These are phyloP conservation scores for Limosa lapponica DNA, from an alignment of 2,797 vertebrate species.

Conservation along the genomic window DNA sequence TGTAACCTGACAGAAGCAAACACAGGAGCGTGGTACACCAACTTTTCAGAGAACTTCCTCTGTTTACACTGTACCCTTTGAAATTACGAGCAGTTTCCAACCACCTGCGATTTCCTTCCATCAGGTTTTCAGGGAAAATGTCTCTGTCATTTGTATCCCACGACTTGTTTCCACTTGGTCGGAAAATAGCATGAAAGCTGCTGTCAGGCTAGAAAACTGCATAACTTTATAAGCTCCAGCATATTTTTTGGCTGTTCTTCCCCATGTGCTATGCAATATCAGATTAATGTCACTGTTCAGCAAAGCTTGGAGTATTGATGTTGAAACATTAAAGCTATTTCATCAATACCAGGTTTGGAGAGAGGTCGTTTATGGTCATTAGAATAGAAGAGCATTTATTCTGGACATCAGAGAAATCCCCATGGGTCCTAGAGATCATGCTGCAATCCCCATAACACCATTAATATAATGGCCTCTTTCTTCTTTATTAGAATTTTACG, in stretches of 20 bases:
- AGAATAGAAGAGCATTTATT: slow-evolving; percentile 54
- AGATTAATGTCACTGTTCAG: slow-evolving; percentile 65
- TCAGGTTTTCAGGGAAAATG: background rate
- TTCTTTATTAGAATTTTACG: slow-evolving; percentile 63
- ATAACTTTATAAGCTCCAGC: background rate
- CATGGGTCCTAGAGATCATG: slow-evolving; percentile 47
- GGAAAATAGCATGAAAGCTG: slow-evolving; percentile 26
- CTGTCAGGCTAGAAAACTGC: slow-evolving; percentile 14
- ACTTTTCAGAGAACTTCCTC: background rate
- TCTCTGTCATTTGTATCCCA: slow-evolving; percentile 2
- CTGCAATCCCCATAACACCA: slow-evolving; percentile 42
- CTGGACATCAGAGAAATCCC: slow-evolving; percentile 58
- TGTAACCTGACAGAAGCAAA: slow-evolving; percentile 23
- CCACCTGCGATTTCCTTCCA: background rate
- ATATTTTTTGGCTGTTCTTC: slow-evolving; percentile 38
- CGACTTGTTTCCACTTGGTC: background rate
- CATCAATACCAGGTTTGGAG: slow-evolving; percentile 60
- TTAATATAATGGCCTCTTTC: slow-evolving; percentile 63
- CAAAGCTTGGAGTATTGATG: slow-evolving; percentile 54
- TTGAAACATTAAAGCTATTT: slow-evolving; percentile 63
- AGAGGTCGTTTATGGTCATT: slow-evolving; percentile 58
- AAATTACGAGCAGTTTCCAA: background rate
- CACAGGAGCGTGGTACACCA: background rate
- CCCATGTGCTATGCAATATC: slow-evolving; percentile 7
- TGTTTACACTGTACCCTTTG: background rate